Percentiles rank a stretch among this genome's conserved stretches.
Evolutionary conservation across 2,888 invertebrate species (phyloP).

Genomic region (Quadroppia sp.): DNA sequence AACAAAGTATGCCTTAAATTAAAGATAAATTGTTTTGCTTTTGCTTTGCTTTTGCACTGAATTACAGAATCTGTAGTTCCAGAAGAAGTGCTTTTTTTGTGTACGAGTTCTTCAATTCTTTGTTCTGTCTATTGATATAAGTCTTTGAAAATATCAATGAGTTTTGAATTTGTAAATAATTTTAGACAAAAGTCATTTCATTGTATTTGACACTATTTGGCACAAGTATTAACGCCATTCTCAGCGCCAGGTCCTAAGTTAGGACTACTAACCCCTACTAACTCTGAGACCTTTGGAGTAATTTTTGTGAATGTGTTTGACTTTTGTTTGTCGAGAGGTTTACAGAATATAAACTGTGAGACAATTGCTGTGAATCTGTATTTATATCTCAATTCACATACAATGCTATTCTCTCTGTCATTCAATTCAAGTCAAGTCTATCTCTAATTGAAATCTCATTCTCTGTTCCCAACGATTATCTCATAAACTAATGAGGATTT

Average conservation of each 20-base stretch:
- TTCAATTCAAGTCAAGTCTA: neutral
- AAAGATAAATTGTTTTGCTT: conserved; percentile 5
- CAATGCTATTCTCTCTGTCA: neutral
- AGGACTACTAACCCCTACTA: too few relatives aligned
- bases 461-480: conserved; percentile 8
- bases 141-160: too few relatives aligned
- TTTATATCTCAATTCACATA: neutral
- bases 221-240: too few relatives aligned
- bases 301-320: too few relatives aligned
- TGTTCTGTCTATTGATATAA: too few relatives aligned
- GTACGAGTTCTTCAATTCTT: neutral
- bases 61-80: neutral
- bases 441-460: conserved; percentile 7
- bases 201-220: too few relatives aligned
- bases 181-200: too few relatives aligned
- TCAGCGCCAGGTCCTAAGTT: too few relatives aligned
- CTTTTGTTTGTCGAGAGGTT: too few relatives aligned
- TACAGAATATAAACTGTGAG: neutral
- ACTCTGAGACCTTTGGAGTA: too few relatives aligned
- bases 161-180: too few relatives aligned
- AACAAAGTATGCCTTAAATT: neutral
- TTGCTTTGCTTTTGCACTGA: neutral
- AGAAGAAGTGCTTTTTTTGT: neutral
- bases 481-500: conserved; percentile 2
- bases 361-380: neutral